Evolutionary conservation across 2,888 invertebrate genomes (phyloP), one percentile per base, ranked within the genome.

Genomic region (Coleophora flavipennella): DNA sequence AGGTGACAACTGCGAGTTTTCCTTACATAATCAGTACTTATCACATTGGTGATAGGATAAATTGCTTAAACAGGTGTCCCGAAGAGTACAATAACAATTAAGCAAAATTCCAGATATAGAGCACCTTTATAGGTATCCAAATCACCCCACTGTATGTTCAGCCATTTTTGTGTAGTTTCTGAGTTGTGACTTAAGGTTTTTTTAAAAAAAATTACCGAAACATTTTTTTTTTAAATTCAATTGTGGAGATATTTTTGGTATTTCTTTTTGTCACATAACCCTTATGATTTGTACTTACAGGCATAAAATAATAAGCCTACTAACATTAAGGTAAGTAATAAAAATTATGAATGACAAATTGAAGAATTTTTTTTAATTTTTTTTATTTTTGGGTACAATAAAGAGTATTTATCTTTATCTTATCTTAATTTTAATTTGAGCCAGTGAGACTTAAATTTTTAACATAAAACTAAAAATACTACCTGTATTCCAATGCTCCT

Each of bases 291-390:
- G 29, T 29, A n/a, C 29, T 29, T 29, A 6, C n/a, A 29, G 9
- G 6, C 20, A 20, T 29, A 29, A 29, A 29, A 6, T 29, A 29
- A 29, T 29, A 9, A 29, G 29, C 29, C 8, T 29, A 3, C 9
- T 29, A 29, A 29, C 4, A n/a, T 29, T 29, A n/a, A 8, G 2
- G 29, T 34, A 42, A 53, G 45, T 53, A 29, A n/a, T 3, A 29
- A 29, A 6, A n/a, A 6, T 3, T 3, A 6, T 6, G 9, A 29
- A 29, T 6, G 4, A 6, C 9, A 29, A 29, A 29, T n/a, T n/a
- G n/a, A n/a, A n/a, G n/a, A n/a, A n/a, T n/a, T n/a, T n/a, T n/a
- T n/a, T n/a, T n/a, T n/a, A n/a, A n/a, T n/a, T n/a, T n/a, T n/a
- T n/a, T n/a, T n/a, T n/a, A n/a, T n/a, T n/a, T n/a, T n/a, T n/a